A percentile compares a stretch with the other conserved stretches of the same genome.
These are phyloP conservation scores for Frieseomelitta varia DNA, from an alignment of 1,140 invertebrate species.

Conservation along the genomic window DNA sequence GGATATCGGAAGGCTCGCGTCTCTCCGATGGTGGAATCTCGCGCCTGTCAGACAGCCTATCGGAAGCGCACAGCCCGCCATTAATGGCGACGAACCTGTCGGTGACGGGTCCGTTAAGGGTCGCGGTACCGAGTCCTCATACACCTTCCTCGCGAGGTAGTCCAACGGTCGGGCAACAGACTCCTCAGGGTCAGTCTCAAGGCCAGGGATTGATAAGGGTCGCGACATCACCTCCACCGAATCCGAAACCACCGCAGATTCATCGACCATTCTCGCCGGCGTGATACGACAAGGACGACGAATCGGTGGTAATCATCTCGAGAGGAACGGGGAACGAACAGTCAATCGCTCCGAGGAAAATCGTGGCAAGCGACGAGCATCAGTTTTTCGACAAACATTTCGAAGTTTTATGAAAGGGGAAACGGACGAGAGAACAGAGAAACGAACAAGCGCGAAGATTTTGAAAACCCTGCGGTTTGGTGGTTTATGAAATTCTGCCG, in stretches of 20 bases:
- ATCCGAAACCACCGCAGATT: constrained; percentile 79
- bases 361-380: constrained; percentile 28
- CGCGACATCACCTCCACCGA: constrained; percentile 74
- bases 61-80: constrained; percentile 80
- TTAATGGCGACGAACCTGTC: constrained; percentile 80
- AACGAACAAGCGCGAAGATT: neutral
- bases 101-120: constrained; percentile 78
- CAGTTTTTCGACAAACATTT: constrained; percentile 52
- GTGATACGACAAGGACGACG: constrained; percentile 74
- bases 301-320: neutral
- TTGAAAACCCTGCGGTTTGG: too few species aligned
- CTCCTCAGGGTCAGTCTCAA: constrained; percentile 65
- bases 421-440: too few species aligned
- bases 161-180: constrained; percentile 70
- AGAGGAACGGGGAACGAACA: constrained; percentile 7
- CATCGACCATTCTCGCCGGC: constrained; percentile 81
- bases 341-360: neutral
- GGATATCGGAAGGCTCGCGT: constrained; percentile 79
- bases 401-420: constrained; percentile 59
- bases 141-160: constrained; percentile 80
- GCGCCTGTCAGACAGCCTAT: constrained; percentile 78
- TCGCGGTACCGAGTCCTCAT: constrained; percentile 80
- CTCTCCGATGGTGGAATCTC: constrained; percentile 79
- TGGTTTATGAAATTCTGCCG: too few species aligned
- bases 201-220: constrained; percentile 77